A percentile compares a stretch with the other conserved stretches of the same genome.
Evolutionary conservation across 1,140 invertebrate species (phyloP).

Genomic region (Ridgeia piscesae): DNA sequence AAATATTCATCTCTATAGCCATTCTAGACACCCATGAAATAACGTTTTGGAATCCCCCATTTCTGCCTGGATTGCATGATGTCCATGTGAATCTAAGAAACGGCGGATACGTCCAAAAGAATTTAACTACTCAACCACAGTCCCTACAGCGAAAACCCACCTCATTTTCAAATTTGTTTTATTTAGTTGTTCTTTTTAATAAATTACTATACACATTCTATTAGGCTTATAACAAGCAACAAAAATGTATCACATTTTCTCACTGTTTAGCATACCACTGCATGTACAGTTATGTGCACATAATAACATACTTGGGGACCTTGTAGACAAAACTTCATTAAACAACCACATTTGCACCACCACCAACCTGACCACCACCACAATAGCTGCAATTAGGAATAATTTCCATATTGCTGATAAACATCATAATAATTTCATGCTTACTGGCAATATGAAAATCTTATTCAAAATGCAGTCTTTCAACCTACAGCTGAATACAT

Average conservation of each 20-base stretch:
- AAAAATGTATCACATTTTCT: neutral
- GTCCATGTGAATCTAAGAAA: too few species aligned
- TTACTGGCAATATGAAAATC: neutral
- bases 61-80: too few species aligned
- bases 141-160: too few species aligned
- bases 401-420: too few species aligned
- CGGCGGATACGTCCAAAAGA: too few species aligned
- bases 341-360: neutral
- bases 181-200: neutral
- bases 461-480: too few species aligned
- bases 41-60: too few species aligned
- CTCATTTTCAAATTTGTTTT: neutral
- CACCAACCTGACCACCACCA: neutral
- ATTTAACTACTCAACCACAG: too few species aligned
- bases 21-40: too few species aligned
- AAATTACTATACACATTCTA: neutral
- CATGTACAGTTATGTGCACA: neutral
- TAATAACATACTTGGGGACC: neutral
- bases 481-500: neutral
- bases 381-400: neutral
- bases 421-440: too few species aligned
- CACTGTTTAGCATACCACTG: neutral
- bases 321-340: neutral
- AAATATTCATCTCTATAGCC: too few species aligned
- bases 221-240: neutral